phyloP scores from a whole-genome alignment of 2,888 invertebrate genomes.

The Pinctada fucata region DNA sequence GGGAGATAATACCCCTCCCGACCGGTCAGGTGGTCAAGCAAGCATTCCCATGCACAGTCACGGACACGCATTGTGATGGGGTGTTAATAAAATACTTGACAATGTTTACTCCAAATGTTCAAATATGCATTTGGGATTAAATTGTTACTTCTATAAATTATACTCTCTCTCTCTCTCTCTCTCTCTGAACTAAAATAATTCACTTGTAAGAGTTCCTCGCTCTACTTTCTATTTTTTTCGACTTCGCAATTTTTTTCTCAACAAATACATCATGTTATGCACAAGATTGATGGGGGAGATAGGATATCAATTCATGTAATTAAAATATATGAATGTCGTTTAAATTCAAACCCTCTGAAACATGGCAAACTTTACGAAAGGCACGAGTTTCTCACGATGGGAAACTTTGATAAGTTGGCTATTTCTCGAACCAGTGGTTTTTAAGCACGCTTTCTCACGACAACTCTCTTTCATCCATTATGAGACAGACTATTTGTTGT shows the following conservation, averaged over 20 bases:
- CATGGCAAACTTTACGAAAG: neutral
- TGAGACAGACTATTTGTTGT: neutral
- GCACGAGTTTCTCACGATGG: constrained; percentile 28
- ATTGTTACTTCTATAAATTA: too few relatives aligned
- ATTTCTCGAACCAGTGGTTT: constrained; percentile 30
- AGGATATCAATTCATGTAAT: too few relatives aligned
- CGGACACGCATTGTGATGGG: neutral
- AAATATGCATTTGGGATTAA: neutral
- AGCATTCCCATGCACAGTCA: neutral
- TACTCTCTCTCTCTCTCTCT: too few relatives aligned
- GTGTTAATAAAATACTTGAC: neutral
- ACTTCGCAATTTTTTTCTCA: too few relatives aligned
- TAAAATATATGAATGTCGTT: too few relatives aligned
- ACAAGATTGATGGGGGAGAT: too few relatives aligned
- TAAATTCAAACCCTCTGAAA: neutral
- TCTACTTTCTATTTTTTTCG: too few relatives aligned
- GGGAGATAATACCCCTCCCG: too few relatives aligned
- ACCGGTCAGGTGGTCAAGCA: neutral
- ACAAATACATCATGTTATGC: too few relatives aligned
- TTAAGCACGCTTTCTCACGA: constrained; percentile 33
- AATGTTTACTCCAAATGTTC: neutral
- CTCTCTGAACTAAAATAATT: too few relatives aligned
- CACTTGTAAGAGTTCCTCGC: too few relatives aligned
- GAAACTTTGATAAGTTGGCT: constrained; percentile 16
- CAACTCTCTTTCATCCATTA: constrained; percentile 20